Evolutionary conservation across 64 coral and sea anemone species (phyloP).

Genomic region (Catalaphyllia jardinei): DNA sequence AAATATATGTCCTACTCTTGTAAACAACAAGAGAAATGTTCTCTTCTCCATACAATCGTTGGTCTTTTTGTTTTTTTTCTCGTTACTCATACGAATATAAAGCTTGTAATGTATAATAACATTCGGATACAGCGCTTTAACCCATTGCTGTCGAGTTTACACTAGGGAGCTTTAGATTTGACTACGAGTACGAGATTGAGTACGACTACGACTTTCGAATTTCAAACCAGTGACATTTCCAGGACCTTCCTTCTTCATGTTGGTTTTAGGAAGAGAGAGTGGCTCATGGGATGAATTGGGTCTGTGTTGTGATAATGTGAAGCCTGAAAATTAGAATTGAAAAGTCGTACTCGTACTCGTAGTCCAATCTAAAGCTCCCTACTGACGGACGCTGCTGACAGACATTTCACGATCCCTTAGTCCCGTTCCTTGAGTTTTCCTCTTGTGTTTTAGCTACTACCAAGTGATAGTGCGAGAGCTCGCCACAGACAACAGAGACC

Average conservation of each 20-base stretch:
- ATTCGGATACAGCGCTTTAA: neutral
- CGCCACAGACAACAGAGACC: slow-evolving; percentile 40
- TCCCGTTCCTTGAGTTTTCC: neutral
- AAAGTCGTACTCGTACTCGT: too few relatives aligned
- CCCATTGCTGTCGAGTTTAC: slow-evolving; percentile 33
- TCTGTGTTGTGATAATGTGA: too few relatives aligned
- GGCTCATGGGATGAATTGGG: too few relatives aligned
- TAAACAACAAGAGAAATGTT: neutral
- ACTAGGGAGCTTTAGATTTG: too few relatives aligned
- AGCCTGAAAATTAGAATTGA: too few relatives aligned
- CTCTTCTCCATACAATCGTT: neutral
- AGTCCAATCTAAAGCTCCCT: too few relatives aligned
- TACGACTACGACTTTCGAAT: too few relatives aligned
- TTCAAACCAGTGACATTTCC: too few relatives aligned
- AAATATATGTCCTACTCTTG: slow-evolving; percentile 19
- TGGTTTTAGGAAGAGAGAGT: too few relatives aligned
- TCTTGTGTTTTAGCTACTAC: slow-evolving; percentile 37
- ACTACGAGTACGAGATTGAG: too few relatives aligned
- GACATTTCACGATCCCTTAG: neutral
- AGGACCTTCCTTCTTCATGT: too few relatives aligned
- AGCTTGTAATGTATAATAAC: slow-evolving; percentile 9
- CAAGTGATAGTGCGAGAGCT: slow-evolving; percentile 60
- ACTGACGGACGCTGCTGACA: neutral
- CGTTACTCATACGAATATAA: neutral
- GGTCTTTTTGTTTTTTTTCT: neutral